Evolutionary conservation across 2,113 vertebrate genomes (phyloP).

Genomic region (Cromileptes altivelis): DNA sequence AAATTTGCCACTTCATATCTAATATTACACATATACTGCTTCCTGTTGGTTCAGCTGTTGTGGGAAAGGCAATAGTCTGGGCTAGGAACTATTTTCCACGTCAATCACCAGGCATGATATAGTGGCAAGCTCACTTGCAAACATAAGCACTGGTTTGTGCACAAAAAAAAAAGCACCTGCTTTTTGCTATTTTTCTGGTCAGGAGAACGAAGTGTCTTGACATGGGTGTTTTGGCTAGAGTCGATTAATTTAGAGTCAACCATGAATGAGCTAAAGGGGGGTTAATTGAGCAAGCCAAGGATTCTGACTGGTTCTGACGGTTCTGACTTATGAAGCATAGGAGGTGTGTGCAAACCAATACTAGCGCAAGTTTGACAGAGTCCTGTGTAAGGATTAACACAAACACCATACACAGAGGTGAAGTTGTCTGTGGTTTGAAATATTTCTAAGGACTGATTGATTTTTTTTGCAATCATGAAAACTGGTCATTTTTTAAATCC

Average conservation of each 20-base stretch:
- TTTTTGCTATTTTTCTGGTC: background rate
- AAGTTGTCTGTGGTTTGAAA: background rate
- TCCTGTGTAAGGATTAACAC: background rate
- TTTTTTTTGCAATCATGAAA: background rate
- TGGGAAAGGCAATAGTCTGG: background rate
- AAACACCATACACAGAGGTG: background rate
- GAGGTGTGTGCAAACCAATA: background rate
- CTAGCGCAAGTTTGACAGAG: background rate
- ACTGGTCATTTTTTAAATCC: background rate
- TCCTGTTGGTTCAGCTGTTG: conserved; percentile 27
- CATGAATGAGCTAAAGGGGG: background rate
- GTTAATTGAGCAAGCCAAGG: background rate
- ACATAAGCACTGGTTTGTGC: background rate
- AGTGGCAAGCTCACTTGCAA: background rate
- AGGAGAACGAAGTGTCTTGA: background rate
- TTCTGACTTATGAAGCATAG: background rate
- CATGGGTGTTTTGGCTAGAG: background rate
- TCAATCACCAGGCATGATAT: background rate
- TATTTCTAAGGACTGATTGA: background rate
- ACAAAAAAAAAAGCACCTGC: background rate
- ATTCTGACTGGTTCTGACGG: too few species aligned
- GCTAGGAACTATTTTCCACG: background rate
- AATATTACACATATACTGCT: conserved; percentile 17
- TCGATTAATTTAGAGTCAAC: background rate
- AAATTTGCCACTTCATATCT: background rate